Percentiles rank a stretch among this genome's conserved stretches.
Evolutionary conservation across 2,797 vertebrate genomes (phyloP).

Genomic region (Alouatta caraya): DNA sequence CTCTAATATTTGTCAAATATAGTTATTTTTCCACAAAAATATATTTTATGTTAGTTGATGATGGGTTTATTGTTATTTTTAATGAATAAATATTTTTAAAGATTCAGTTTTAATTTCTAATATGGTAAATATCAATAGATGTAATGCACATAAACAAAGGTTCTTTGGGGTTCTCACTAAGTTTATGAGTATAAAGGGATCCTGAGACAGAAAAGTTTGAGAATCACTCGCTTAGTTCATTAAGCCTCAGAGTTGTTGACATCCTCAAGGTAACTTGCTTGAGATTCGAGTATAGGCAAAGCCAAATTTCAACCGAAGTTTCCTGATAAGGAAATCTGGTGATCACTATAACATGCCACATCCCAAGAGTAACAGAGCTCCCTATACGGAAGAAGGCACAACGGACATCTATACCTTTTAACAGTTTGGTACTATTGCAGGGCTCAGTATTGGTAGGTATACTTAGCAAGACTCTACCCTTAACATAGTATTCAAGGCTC

Average conservation of each 20-base stretch:
- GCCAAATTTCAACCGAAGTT: background rate
- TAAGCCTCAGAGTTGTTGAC: background rate
- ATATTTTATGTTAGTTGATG: background rate
- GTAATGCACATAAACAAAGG: background rate
- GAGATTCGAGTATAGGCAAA: background rate
- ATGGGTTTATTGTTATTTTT: background rate
- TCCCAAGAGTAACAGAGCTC: background rate
- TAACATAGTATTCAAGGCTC: background rate
- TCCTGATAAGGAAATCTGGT: background rate
- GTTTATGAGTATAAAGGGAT: background rate
- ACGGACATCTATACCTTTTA: background rate
- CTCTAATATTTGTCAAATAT: background rate
- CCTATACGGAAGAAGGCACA: background rate
- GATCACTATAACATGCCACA: background rate
- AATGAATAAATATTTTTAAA: background rate
- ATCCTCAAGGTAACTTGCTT: background rate
- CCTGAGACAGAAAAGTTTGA: background rate
- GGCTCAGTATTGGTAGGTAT: background rate
- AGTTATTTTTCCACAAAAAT: slow-evolving; percentile 1
- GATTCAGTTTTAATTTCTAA: slow-evolving; percentile 6
- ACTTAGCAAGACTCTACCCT: background rate
- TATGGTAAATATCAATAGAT: background rate
- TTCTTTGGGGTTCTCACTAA: background rate
- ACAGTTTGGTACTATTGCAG: background rate
- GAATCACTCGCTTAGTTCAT: background rate